Percentiles rank a stretch among this genome's conserved stretches.
phyloP scores from a whole-genome alignment of 2,113 vertebrate species.

The Pimephales promelas region DNA sequence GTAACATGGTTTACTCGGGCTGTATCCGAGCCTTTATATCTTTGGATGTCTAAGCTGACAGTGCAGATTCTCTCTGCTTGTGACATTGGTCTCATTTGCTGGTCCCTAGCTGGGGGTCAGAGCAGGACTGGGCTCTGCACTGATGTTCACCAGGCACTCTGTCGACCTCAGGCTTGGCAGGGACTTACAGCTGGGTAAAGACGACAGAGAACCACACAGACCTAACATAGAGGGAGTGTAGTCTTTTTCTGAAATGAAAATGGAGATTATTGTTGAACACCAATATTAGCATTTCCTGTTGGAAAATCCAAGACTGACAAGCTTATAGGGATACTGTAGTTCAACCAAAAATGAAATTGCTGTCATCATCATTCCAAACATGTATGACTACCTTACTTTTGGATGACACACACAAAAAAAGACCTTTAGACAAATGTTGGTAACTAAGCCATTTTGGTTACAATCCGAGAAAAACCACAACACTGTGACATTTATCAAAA shows the following conservation, averaged over 20 bases:
- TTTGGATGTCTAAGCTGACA: constrained; percentile 49
- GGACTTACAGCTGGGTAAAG: constrained; percentile 94
- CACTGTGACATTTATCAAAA: too few relatives aligned
- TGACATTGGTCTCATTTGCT: constrained; percentile 52
- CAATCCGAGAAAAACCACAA: too few relatives aligned
- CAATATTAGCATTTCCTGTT: neutral
- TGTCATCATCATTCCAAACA: too few relatives aligned
- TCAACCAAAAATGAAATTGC: neutral
- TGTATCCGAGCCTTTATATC: constrained; percentile 24
- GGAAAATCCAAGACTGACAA: neutral
- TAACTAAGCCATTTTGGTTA: too few relatives aligned
- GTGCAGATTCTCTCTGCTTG: constrained; percentile 23
- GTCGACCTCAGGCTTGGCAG: constrained; percentile 95
- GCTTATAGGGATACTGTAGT: neutral
- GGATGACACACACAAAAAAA: neutral
- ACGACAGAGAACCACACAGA: constrained; percentile 92
- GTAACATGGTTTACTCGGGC: neutral
- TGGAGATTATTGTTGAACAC: neutral
- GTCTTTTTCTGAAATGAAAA: constrained; percentile 82
- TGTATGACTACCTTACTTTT: neutral
- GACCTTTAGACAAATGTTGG: too few relatives aligned
- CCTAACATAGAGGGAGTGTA: constrained; percentile 95
- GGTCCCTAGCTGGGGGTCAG: constrained; percentile 88
- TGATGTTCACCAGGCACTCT: constrained; percentile 96
- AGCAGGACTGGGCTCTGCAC: constrained; percentile 89